Conservation (phyloP, 2,888 invertebrate genomes). For the Drosophila ezoana region DNA sequence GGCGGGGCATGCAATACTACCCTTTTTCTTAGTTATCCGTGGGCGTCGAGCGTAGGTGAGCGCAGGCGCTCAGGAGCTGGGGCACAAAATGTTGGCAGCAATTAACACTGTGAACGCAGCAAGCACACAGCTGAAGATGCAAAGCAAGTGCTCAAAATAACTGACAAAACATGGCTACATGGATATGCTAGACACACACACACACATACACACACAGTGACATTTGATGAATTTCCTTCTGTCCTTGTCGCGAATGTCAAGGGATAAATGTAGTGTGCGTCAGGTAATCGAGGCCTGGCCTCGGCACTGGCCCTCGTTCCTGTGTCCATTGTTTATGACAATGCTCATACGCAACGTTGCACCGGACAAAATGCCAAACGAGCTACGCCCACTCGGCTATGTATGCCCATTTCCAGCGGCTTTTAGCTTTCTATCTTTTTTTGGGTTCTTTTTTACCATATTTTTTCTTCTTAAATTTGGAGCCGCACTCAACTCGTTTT, state of each 20-base stretch:
- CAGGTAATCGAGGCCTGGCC: constrained; percentile 25
- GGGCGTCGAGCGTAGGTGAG: constrained; percentile 30
- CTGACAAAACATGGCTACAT: constrained; percentile 52
- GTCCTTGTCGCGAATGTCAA: constrained; percentile 75
- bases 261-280: constrained; percentile 49
- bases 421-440: constrained; percentile 15
- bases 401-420: constrained; percentile 27
- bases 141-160: constrained; percentile 63
- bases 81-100: constrained; percentile 72
- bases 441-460: background rate
- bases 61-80: constrained; percentile 14
- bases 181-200: constrained; percentile 3
- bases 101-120: constrained; percentile 64
- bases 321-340: constrained; percentile 51
- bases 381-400: constrained; percentile 24
- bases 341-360: constrained; percentile 51
- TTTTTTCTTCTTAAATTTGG: constrained; percentile 24
- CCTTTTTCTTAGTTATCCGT: constrained; percentile 7
- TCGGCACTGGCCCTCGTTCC: constrained; percentile 17
- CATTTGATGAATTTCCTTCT: constrained; percentile 75
- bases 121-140: constrained; percentile 51
- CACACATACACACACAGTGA: constrained; percentile 28
- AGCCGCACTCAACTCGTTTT: constrained; percentile 37
- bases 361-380: constrained; percentile 42
- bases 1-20: constrained; percentile 1